Conservation (phyloP, 2,113 vertebrate species). For the Chiloscyllium plagiosum region DNA sequence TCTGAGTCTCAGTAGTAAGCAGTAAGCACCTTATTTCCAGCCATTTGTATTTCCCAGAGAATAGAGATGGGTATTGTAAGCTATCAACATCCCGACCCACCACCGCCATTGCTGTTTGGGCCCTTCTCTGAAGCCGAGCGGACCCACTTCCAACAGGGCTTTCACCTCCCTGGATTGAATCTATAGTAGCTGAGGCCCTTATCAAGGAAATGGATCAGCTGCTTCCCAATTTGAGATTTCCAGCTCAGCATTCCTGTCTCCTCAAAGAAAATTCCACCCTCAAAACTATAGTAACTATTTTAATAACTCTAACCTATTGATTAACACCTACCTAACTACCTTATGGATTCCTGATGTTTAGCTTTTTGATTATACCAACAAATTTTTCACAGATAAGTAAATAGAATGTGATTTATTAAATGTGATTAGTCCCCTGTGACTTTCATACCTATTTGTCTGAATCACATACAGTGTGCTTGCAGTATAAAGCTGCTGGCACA, state of each 20-base stretch:
- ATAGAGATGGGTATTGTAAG: not conserved
- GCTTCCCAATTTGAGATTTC: not conserved
- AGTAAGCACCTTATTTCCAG: too few species aligned
- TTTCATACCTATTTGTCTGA: not conserved
- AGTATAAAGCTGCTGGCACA: too few species aligned
- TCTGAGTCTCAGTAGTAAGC: too few species aligned
- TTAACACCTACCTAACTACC: not conserved
- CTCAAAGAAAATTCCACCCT: not conserved
- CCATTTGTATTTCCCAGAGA: not conserved
- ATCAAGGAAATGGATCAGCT: too few species aligned
- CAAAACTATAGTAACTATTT: not conserved
- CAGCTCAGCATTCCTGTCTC: not conserved
- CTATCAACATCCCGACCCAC: not conserved
- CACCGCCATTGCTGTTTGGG: not conserved
- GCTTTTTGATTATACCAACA: not conserved
- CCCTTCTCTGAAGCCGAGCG: not conserved
- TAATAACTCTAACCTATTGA: not conserved
- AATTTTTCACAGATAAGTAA: not conserved
- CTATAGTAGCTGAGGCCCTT: not conserved
- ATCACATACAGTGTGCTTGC: too few species aligned
- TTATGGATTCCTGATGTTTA: not conserved
- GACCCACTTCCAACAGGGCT: not conserved
- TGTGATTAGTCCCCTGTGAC: too few species aligned
- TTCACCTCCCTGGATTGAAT: not conserved
- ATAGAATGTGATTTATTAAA: not conserved